These are phyloP conservation scores for Turritopsis dohrnii DNA, from an alignment of 30 jellyfish, hydroid and myxozoan species.

Conservation along the genomic window DNA sequence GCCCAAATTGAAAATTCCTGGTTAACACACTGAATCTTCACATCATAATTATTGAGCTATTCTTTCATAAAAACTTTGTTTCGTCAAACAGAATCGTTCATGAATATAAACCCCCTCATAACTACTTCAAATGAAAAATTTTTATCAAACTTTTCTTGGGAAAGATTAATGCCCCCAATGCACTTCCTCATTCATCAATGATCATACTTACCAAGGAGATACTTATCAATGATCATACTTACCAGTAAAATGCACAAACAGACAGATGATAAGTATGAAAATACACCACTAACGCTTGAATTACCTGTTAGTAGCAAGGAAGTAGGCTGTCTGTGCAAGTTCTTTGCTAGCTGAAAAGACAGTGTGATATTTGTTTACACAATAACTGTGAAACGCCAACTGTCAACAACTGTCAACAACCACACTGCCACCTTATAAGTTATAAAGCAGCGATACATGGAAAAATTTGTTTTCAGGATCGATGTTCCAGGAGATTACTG, in stretches of 20 bases:
- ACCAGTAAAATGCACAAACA: conserved; percentile 7
- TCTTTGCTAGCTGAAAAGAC: conserved; percentile 85
- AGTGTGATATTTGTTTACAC: conserved; percentile 19
- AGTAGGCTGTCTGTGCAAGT: conserved; percentile 92
- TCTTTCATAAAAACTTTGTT: too few relatives aligned
- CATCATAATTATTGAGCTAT: too few relatives aligned
- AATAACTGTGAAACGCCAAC: neutral
- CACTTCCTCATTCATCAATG: neutral
- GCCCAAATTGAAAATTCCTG: too few relatives aligned
- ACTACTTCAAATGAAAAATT: too few relatives aligned
- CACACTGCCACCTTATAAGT: too few relatives aligned
- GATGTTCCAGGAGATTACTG: neutral
- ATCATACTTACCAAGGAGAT: neutral
- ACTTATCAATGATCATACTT: neutral
- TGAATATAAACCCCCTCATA: too few relatives aligned
- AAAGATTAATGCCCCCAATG: too few relatives aligned
- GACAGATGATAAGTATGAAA: conserved; percentile 10
- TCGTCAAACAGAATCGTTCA: too few relatives aligned
- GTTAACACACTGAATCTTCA: too few relatives aligned
- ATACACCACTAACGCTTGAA: conserved; percentile 6
- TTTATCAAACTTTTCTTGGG: too few relatives aligned
- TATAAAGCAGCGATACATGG: too few relatives aligned
- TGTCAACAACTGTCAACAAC: neutral
- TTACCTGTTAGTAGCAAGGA: conserved; percentile 93
- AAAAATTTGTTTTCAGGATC: neutral